phyloP scores from a whole-genome alignment of 2,888 invertebrate genomes.

The Archaeoteleia sp. region DNA sequence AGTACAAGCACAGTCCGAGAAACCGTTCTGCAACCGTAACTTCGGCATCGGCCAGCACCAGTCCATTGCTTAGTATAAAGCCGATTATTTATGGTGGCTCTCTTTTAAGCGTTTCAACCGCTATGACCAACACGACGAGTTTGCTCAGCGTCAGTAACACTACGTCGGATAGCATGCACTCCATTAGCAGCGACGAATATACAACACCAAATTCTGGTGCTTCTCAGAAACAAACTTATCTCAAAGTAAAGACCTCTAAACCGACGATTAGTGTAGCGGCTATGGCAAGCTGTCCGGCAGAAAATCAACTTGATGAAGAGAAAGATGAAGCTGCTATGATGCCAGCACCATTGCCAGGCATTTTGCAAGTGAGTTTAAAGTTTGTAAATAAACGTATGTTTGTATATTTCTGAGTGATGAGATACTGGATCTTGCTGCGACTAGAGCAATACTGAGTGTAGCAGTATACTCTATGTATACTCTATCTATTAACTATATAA shows the following conservation, averaged over 20 bases:
- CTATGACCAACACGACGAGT: conserved; percentile 70
- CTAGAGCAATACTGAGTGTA: too few species aligned
- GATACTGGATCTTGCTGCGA: too few species aligned
- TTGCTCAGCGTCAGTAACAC: conserved; percentile 64
- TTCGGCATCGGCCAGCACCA: conserved; percentile 82
- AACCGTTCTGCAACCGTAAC: conserved; percentile 78
- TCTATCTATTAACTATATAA: too few species aligned
- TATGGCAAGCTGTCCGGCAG: conserved; percentile 63
- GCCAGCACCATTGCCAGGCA: conserved; percentile 76
- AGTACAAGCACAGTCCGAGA: conserved; percentile 75
- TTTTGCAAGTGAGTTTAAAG: conserved; percentile 78
- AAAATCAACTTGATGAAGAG: conserved; percentile 61
- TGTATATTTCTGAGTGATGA: too few species aligned
- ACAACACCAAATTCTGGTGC: conserved; percentile 60
- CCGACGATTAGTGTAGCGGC: conserved; percentile 72
- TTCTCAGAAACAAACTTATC: conserved; percentile 54
- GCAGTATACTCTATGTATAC: too few species aligned
- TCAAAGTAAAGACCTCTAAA: conserved; percentile 60
- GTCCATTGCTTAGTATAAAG: conserved; percentile 81
- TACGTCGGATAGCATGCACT: conserved; percentile 79
- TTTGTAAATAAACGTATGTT: too few species aligned
- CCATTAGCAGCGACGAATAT: conserved; percentile 74
- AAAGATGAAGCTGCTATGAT: conserved; percentile 68
- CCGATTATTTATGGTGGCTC: conserved; percentile 79
- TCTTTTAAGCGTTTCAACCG: conserved; percentile 80